phyloP scores from a whole-genome alignment of 2,888 invertebrate genomes.

The Pandemis cinnamomeana region DNA sequence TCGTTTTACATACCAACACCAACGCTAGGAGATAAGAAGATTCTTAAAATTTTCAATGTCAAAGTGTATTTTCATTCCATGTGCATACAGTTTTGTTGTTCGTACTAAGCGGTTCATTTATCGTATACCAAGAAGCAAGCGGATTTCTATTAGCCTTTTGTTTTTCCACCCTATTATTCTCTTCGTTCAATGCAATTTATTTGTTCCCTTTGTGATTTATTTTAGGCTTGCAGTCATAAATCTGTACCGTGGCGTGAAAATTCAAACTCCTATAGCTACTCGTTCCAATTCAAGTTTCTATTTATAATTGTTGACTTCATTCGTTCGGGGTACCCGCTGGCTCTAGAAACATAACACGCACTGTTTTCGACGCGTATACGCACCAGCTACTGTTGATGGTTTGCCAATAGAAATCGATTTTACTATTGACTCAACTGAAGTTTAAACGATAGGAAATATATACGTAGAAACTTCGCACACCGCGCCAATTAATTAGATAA shows the following conservation, averaged over 20 bases:
- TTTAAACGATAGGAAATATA: background rate
- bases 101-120: background rate
- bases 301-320: conserved; percentile 76
- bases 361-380: conserved; percentile 56
- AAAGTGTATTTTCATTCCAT: conserved; percentile 2
- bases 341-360: conserved; percentile 56
- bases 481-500: background rate
- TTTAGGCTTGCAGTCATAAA: conserved; percentile 58
- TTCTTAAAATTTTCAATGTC: conserved; percentile 3
- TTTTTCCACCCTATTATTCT: conserved; percentile 48
- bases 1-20: background rate
- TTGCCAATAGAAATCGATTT: conserved; percentile 53
- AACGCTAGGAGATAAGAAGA: conserved; percentile 9
- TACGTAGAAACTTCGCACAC: background rate
- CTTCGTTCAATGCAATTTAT: conserved; percentile 50
- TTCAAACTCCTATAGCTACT: conserved; percentile 56
- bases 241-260: conserved; percentile 63
- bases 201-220: conserved; percentile 54
- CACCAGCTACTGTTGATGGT: conserved; percentile 54
- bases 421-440: background rate
- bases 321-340: conserved; percentile 47
- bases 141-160: conserved; percentile 20
- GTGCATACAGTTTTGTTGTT: background rate
- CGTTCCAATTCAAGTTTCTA: conserved; percentile 67
- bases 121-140: background rate